Evolutionary conservation across 37 sponge, comb jelly and placozoan species (phyloP), one percentile per base, ranked within the genome.

Genomic region (Agelas oroides): DNA sequence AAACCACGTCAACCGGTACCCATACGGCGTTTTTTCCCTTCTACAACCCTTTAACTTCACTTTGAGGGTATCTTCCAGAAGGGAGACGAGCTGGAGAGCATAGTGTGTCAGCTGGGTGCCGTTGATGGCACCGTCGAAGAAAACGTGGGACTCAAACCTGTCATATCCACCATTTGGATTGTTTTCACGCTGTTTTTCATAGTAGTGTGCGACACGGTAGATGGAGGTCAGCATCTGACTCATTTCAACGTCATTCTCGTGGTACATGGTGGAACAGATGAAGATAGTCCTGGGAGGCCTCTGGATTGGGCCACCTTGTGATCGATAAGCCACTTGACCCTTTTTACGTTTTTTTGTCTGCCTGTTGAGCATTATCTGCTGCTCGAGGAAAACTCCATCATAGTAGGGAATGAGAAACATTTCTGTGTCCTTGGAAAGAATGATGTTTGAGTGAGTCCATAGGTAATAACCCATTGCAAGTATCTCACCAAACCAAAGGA

Each of bases 241-340:
- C 96, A 91, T 91, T 65, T 95, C 96, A 19, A 65, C 32, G 25
- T 61, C 84, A 18, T 72, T 74, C 52, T 96, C 96, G 1, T 86
- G 83, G 77, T 89, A 96, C 96, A 96, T 96, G 20, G 96, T 96
- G 28, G 96, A 90, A 54, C 96, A 96, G 31, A 96, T 84, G 69
- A 93, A 96, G 13, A 96, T 88, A 21, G 71, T 63, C 0, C 87
- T 30, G 39, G 73, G 69, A 20, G 21, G 28, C 3, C n/a, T 23
- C 24, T 36, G 35, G n/a, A 46, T 63, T 46, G 6, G 46, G 46
- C n/a, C n/a, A n/a, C n/a, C n/a, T n/a, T n/a, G n/a, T n/a, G n/a
- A n/a, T n/a, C n/a, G n/a, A n/a, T n/a, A n/a, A n/a, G n/a, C n/a
- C 31, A 1, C 15, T 34, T 75, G 5, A 14, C 19, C n/a, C 41